Evolutionary conservation across 1,140 invertebrate species (phyloP), one percentile per base, ranked within the genome.

Genomic region (Asbolus verrucosus): DNA sequence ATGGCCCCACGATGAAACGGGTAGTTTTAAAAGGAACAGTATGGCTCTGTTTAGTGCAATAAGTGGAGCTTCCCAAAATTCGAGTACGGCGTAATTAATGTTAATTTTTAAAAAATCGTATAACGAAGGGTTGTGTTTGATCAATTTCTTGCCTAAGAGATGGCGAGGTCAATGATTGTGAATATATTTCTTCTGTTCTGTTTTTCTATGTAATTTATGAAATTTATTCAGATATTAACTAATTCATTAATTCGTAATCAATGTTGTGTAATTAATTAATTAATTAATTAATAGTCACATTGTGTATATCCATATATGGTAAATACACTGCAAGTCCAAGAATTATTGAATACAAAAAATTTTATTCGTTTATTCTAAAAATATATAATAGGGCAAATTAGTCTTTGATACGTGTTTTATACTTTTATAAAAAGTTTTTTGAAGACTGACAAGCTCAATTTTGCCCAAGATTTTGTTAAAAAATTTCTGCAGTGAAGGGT

Each of bases 31-130:
- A 76, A 83, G 88, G 50, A 89, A 90, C 75, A 90, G 88, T 76
- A 85, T 88, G 75, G 88, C 87, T 73, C 81, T 90, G 8, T 90
- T 90, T 76, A 89, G 87, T 82, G 87, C 86, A 41, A 89, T 90
- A 65, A 89, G 87, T 79, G 89, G 89, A 67, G 84, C 88, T 31
- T 87, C 84, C 75, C 85, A 85, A 75, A 88, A 88, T 76, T 88
- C 87, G 54, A 89, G 88, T 79, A 88, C 85, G 75, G 87, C 87
- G 70, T 89, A 65, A 65, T n/a, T n/a, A n/a, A n/a, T n/a, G n/a
- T n/a, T n/a, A n/a, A n/a, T n/a, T n/a, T n/a, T n/a, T n/a, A n/a
- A n/a, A n/a, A n/a, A n/a, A n/a, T n/a, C n/a, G n/a, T 9, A 19
- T 46, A 9, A 6, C 24, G 11, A 27, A n/a, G 18, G 11, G 31